Conservation (phyloP, 2,113 vertebrate genomes). For the Asarcornis scutulata region DNA sequence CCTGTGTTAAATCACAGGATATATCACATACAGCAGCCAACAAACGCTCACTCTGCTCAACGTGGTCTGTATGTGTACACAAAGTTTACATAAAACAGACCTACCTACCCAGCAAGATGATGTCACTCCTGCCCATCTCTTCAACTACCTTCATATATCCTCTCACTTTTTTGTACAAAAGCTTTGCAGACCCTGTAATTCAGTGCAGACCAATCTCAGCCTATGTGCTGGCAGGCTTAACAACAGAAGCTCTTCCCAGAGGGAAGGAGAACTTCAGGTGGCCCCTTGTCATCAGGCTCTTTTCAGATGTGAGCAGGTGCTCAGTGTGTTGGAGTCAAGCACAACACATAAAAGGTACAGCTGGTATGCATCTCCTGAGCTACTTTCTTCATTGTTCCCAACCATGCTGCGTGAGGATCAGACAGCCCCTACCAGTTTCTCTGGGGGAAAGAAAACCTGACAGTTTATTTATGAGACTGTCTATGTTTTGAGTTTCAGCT, state of each 20-base stretch:
- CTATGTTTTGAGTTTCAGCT: background rate
- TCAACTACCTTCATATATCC: background rate
- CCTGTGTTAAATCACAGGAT: background rate
- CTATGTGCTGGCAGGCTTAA: background rate
- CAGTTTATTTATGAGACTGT: background rate
- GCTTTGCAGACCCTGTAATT: background rate
- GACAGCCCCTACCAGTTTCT: background rate
- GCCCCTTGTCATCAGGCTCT: background rate
- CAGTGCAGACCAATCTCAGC: background rate
- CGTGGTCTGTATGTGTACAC: rapidly evolving
- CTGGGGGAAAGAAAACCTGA: too few relatives aligned
- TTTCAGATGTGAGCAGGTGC: background rate
- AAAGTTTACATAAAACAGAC: background rate
- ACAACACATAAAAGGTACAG: too few relatives aligned
- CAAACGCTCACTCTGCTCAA: rapidly evolving
- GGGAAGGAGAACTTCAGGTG: background rate
- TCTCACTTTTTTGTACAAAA: background rate
- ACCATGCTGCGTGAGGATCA: background rate
- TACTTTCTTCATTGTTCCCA: background rate
- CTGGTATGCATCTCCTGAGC: background rate
- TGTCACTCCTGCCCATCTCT: background rate
- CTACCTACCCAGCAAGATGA: background rate
- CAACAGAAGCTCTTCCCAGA: background rate
- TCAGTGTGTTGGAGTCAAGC: rapidly evolving
- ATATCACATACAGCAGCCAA: background rate